These are phyloP conservation scores for Diglossa brunneiventris DNA, from an alignment of 2,113 vertebrate genomes.

Conservation along the genomic window DNA sequence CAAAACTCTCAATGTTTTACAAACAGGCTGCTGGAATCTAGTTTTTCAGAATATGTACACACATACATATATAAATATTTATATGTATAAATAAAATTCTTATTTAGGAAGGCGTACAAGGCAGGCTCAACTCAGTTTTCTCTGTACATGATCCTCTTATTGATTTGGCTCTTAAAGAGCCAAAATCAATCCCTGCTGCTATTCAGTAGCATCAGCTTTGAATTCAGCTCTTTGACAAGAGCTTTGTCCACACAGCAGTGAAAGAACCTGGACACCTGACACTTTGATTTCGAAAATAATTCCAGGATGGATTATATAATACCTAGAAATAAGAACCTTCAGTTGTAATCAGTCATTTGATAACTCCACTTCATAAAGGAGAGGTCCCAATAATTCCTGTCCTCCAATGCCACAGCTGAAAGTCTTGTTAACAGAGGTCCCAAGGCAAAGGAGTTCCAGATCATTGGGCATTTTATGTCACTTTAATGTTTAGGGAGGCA, in stretches of 20 bases:
- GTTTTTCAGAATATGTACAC: background rate
- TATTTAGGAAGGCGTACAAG: background rate
- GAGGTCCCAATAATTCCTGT: background rate
- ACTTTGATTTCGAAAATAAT: background rate
- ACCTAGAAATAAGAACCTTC: background rate
- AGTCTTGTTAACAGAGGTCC: background rate
- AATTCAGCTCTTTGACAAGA: background rate
- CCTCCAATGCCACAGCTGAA: background rate
- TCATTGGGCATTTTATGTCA: constrained; percentile 47
- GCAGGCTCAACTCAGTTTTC: background rate
- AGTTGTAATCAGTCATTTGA: background rate
- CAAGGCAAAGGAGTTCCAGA: constrained; percentile 47
- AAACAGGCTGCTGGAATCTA: background rate
- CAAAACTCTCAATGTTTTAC: background rate
- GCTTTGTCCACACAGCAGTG: background rate
- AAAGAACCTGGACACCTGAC: background rate
- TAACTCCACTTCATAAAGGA: background rate
- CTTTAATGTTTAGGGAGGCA: constrained; percentile 59
- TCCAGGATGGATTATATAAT: background rate
- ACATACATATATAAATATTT: no score
- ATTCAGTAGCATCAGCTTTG: background rate
- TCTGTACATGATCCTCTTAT: background rate
- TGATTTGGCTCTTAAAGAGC: background rate
- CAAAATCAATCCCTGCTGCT: background rate
- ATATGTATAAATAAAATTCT: background rate